Evolutionary conservation across 1,140 invertebrate genomes (phyloP), one percentile per base, ranked within the genome.

Genomic region (Drosophila sulfurigaster): DNA sequence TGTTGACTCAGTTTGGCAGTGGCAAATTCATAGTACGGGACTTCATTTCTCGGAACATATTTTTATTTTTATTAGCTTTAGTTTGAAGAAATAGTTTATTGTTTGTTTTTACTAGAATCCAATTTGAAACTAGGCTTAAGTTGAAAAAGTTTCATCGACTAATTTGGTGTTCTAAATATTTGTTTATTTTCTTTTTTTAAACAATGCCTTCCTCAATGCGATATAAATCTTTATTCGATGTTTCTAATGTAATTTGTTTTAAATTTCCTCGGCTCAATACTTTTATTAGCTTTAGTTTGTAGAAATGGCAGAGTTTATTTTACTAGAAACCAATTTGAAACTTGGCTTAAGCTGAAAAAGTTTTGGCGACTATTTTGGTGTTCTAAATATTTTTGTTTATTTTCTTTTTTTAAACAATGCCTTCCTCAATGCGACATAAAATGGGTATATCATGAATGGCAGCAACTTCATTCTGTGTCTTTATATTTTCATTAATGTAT

Each of bases 361-460:
- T n/a, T n/a, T n/a, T n/a, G n/a, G n/a, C n/a, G n/a, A n/a, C n/a
- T n/a, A 46, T 48, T 52, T 51, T 25, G 1, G 5, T 35, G 2
- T 41, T 25, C 8, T n/a, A 25, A n/a, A 28, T 13, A 8, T 48
- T 68, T 49, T 69, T 11, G 4, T 56, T 25, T 60, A 52, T 25
- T 25, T 25, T 4, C 20, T 25, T 25, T 20, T 75, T 28, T 62
- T 38, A 25, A 13, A 7, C n/a, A 13, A 43, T 49, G 25, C 5
- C 35, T 67, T 83, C 89, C 13, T 88, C 60, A 60, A 92, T 92
- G 51, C 83, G 79, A 54, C 91, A 92, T 13, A 92, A 76, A 6
- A 92, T 82, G 1, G 92, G 92, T 59, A 92, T 77, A 51, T 92
- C 92, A 10, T 86, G 65, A 7, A 65, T 10, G 8, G 58, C 65